Base-by-base conservation (phyloP, 2,797 vertebrate species). In the Chelonia mydas region DNA sequence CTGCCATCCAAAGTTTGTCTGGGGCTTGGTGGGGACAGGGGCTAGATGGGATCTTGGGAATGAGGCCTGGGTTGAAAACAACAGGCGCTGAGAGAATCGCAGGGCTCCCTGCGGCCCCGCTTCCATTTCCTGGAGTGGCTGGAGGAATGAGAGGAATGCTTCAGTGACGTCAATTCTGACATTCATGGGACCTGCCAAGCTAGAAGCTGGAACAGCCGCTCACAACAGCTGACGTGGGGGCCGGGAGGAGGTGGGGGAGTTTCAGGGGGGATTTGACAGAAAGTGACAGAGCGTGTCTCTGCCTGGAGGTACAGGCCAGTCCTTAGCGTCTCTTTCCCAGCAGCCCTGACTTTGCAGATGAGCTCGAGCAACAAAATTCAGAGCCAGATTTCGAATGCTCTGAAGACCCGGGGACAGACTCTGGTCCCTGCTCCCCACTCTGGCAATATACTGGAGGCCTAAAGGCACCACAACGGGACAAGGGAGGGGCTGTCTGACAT, bases 81-180 rank as follows among this genome's bases (percentile, higher is more conserved):
- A 55, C 45, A 31, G 83, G 81, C 51, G 49, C 1, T 57, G 2
- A 89, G 12, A 2, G 91, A 33, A 53, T 79, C 51, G 33, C 7
- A 7, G 45, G 95, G 23, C 55, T 79, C 21, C 57, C 41, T 68
- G 0, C 1, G 27, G 78, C 86, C 72, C 93, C 41, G 93, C 90
- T 93, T 91, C 95, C 77, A 90, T 98, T 98, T 98, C 98, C 96
- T 89, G 84, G 96, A 98, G 98, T 93, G 87, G 98, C 97, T 80
- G 97, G 94, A 98, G 98, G 98, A 99, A 99, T 98, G 98, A 97
- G 49, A 98, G 98, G 99, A 99, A 99, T 99, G 99, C 97, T 50
- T 95, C 0, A 49, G 97, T 99, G 99, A 99, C 98, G 98, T 99
- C 99, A 99, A 99, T 98, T 97, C 97, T 99, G 99, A 99, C 99